These are phyloP conservation scores for Meandrina meandrites DNA, from an alignment of 92 coral and sea anemone species.

Conservation along the genomic window DNA sequence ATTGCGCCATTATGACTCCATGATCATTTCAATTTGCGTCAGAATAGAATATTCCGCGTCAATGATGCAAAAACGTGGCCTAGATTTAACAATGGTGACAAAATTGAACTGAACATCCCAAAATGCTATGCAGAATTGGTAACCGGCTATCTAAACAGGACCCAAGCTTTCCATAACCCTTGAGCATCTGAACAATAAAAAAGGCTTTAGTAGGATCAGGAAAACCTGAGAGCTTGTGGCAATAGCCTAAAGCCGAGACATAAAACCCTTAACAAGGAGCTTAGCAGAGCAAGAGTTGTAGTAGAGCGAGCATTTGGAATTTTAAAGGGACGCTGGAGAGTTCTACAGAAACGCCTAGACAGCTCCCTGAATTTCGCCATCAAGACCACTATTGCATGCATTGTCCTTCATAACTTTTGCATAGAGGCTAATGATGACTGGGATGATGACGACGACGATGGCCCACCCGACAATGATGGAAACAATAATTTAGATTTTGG, in stretches of 20 bases:
- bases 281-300: slow-evolving; percentile 19
- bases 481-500: not conserved
- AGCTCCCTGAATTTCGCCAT: slow-evolving; percentile 12
- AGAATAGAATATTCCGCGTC: too few species aligned
- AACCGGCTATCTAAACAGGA: slow-evolving; percentile 50
- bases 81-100: too few species aligned
- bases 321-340: slow-evolving; percentile 14
- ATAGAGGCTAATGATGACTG: not conserved
- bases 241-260: slow-evolving; percentile 58
- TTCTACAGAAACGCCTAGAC: slow-evolving; percentile 18
- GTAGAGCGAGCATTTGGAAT: slow-evolving; percentile 18
- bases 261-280: too few species aligned
- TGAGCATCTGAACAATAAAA: slow-evolving; percentile 39
- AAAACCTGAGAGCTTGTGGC: slow-evolving; percentile 36
- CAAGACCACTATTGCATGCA: slow-evolving; percentile 2
- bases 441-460: slow-evolving; percentile 9
- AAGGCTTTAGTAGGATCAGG: slow-evolving; percentile 56
- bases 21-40: too few species aligned
- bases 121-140: slow-evolving; percentile 42
- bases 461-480: not conserved
- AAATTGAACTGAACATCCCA: not conserved
- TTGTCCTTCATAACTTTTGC: slow-evolving; percentile 7
- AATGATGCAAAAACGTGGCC: too few species aligned
- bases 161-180: slow-evolving; percentile 54
- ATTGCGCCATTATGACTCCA: too few species aligned